Evolutionary conservation across 2,888 invertebrate species (phyloP).

Genomic region (Mythimna lalbum): DNA sequence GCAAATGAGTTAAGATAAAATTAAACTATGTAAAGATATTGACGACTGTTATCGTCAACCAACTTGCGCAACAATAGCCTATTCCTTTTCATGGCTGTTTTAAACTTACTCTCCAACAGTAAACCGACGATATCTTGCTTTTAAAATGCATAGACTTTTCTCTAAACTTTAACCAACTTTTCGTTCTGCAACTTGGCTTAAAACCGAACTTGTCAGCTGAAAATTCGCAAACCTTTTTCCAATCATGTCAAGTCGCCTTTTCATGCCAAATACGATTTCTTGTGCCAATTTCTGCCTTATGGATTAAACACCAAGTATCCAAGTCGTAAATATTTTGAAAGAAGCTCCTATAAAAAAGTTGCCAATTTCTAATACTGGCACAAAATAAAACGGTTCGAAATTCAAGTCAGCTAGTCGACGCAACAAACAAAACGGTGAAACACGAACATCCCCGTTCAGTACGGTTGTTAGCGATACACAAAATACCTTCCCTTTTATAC

Average conservation of each 20-base stretch:
- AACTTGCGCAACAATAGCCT: constrained; percentile 16
- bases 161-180: constrained; percentile 14
- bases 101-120: neutral
- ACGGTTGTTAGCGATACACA: constrained; percentile 57
- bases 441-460: constrained; percentile 17
- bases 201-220: constrained; percentile 26
- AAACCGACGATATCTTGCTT: constrained; percentile 4
- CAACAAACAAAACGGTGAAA: constrained; percentile 3
- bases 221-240: constrained; percentile 34
- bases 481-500: constrained; percentile 55
- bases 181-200: constrained; percentile 41
- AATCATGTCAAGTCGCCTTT: constrained; percentile 40
- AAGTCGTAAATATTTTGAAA: constrained; percentile 2
- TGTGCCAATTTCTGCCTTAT: constrained; percentile 26
- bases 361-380: constrained; percentile 1
- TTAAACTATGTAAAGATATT: too few relatives aligned
- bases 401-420: constrained; percentile 7
- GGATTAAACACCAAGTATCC: neutral
- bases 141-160: constrained; percentile 25
- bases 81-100: constrained; percentile 6
- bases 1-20: neutral
- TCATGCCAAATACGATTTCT: constrained; percentile 45
- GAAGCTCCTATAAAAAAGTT: neutral
- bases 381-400: constrained; percentile 13
- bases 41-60: neutral